These are phyloP conservation scores for Bombyx huttoni DNA, from an alignment of 2,888 invertebrate genomes.

Conservation along the genomic window DNA sequence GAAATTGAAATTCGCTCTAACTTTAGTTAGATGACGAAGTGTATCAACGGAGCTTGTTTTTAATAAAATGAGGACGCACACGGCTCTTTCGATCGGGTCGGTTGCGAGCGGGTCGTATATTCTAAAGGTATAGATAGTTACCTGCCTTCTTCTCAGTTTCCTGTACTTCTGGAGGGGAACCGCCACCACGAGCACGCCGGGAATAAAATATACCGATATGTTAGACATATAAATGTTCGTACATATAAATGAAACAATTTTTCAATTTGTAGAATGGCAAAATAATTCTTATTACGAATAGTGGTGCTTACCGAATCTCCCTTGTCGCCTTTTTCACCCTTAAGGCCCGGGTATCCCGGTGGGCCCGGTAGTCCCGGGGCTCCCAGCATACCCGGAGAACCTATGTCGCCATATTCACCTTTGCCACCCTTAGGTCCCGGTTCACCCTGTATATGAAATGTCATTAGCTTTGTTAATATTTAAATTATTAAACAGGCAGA, in stretches of 20 bases:
- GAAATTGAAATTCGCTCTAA: too few relatives aligned
- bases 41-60: too few relatives aligned
- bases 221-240: constrained; percentile 11
- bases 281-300: neutral
- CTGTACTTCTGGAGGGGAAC: constrained; percentile 80
- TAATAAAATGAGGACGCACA: too few relatives aligned
- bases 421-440: constrained; percentile 90
- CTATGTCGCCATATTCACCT: constrained; percentile 92
- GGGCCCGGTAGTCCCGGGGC: constrained; percentile 89
- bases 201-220: constrained; percentile 18
- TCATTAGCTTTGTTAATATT: too few relatives aligned
- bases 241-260: neutral
- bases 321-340: constrained; percentile 93
- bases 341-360: constrained; percentile 89
- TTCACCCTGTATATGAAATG: constrained; percentile 72
- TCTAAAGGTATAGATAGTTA: constrained; percentile 57
- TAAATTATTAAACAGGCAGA: too few relatives aligned
- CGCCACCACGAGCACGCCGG: constrained; percentile 15
- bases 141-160: constrained; percentile 86
- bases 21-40: too few relatives aligned
- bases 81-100: too few relatives aligned
- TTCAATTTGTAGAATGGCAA: too few relatives aligned
- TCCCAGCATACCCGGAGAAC: constrained; percentile 94
- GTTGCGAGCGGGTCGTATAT: neutral
- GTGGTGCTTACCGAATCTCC: constrained; percentile 87